Base-by-base conservation (phyloP, 2,888 invertebrate species). In the Melinaea marsaeus region DNA sequence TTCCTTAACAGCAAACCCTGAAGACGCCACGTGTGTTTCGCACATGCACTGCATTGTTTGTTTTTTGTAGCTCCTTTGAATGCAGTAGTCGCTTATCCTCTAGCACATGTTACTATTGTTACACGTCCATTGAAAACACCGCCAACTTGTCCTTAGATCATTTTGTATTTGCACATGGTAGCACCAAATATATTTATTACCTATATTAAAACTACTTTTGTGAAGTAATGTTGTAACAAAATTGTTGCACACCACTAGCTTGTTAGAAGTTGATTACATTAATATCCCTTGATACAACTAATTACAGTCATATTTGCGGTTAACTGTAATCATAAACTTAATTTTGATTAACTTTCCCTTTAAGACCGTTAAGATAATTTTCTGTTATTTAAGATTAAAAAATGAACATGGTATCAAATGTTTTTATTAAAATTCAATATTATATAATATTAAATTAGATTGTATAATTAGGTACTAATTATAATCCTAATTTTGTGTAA, bases 1-100 rank as follows among this genome's bases (percentile, higher is more conserved):
- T 51, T 51, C 56, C 56, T 55, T 34, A 42, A 63, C 65, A 59
- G 58, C 63, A 63, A 61, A 61, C 56, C 48, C 61, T 48, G 62
- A 78, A 79, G 75, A 76, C 77, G 79, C 69, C 79, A 81, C 79
- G 75, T 81, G 82, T 73, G 69, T 65, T 73, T 72, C 66, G 74
- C 79, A 77, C 76, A 79, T 77, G 79, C 58, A 68, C 64, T 55
- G 58, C 61, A 63, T 66, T 66, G 65, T 67, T 67, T 68, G 65
- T 67, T 67, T 68, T 70, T 66, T 70, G 63, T 60, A 62, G 60
- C 61, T 64, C 59, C 51, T 65, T 56, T 63, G 65, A 65, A 66
- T 65, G 56, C 64, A 62, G 55, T 61, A 55, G 57, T 65, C 62
- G 55, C 60, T 54, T 62, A 58, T 57, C 55, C 59, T 35, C 46